Percentiles rank a stretch among this genome's conserved stretches.
Evolutionary conservation across 1,140 invertebrate genomes (phyloP).

Genomic region (Halyomorpha halys): DNA sequence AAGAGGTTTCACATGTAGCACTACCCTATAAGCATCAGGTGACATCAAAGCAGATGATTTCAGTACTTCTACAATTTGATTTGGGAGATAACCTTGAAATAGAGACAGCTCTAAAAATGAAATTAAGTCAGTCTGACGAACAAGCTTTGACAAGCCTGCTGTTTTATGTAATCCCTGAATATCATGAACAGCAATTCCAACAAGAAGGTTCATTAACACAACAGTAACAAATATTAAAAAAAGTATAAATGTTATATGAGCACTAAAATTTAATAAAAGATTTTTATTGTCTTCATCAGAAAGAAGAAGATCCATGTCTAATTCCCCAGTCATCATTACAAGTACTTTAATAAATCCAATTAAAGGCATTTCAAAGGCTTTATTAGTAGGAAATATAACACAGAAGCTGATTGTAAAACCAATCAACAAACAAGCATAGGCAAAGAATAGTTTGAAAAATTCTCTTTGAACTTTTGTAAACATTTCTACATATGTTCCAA

Average conservation of each 20-base stretch:
- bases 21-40: conserved; percentile 62
- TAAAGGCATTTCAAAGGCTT: conserved; percentile 65
- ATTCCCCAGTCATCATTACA: conserved; percentile 83
- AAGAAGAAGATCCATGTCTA: conserved; percentile 56
- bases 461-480: conserved; percentile 74
- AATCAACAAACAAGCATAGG: conserved; percentile 70
- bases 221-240: conserved; percentile 69
- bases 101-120: conserved; percentile 61
- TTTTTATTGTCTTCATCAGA: conserved; percentile 47
- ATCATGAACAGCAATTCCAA: conserved; percentile 70
- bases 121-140: conserved; percentile 65
- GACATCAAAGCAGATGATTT: conserved; percentile 63
- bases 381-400: conserved; percentile 69
- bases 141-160: conserved; percentile 59
- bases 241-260: conserved; percentile 59
- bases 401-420: conserved; percentile 79
- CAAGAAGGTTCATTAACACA: conserved; percentile 68
- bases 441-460: conserved; percentile 70
- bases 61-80: conserved; percentile 52
- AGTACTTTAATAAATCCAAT: conserved; percentile 70
- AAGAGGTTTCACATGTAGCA: conserved; percentile 64
- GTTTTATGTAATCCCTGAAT: conserved; percentile 68
- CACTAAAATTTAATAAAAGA: conserved; percentile 53
- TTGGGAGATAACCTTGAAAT: conserved; percentile 56
- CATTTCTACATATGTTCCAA: conserved; percentile 79